These are phyloP conservation scores for Herminia tarsipennalis DNA, from an alignment of 2,888 invertebrate species.

Conservation along the genomic window DNA sequence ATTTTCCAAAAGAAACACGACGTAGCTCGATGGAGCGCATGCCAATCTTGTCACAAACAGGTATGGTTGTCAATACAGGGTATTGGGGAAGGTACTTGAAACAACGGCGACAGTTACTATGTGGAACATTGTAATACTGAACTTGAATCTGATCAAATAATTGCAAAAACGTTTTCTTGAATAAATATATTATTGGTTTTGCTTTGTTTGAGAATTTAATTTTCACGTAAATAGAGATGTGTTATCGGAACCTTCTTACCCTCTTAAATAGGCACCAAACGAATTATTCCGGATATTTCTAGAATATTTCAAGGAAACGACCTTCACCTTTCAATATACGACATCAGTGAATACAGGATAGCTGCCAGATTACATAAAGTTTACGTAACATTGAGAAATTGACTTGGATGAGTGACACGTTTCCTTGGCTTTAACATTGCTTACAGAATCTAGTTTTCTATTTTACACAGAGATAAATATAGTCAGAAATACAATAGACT, in stretches of 20 bases:
- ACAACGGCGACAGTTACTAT: too few relatives aligned
- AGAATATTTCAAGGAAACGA: conserved; percentile 13
- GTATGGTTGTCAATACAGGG: too few relatives aligned
- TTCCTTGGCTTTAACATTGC: conserved; percentile 17
- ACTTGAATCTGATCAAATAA: too few relatives aligned
- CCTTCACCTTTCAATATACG: conserved; percentile 34
- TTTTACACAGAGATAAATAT: background rate
- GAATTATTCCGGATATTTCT: conserved; percentile 24
- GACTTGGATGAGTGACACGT: conserved; percentile 19
- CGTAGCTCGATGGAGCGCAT: too few relatives aligned
- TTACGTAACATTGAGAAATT: conserved; percentile 8
- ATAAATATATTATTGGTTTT: too few relatives aligned
- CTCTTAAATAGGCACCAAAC: background rate
- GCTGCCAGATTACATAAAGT: conserved; percentile 25
- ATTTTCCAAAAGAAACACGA: too few relatives aligned
- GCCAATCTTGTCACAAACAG: too few relatives aligned
- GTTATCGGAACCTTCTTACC: background rate
- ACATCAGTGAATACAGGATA: conserved; percentile 15
- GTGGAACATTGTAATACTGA: too few relatives aligned
- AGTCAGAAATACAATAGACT: background rate
- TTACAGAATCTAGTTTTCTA: conserved; percentile 14
- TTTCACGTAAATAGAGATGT: conserved; percentile 2
- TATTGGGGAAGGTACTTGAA: too few relatives aligned
- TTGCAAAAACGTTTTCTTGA: too few relatives aligned
- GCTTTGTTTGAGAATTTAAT: too few relatives aligned